A percentile compares a stretch with the other conserved stretches of the same genome.
Evolutionary conservation across 2,113 vertebrate genomes (phyloP).

Genomic region (Lagopus leucura): DNA sequence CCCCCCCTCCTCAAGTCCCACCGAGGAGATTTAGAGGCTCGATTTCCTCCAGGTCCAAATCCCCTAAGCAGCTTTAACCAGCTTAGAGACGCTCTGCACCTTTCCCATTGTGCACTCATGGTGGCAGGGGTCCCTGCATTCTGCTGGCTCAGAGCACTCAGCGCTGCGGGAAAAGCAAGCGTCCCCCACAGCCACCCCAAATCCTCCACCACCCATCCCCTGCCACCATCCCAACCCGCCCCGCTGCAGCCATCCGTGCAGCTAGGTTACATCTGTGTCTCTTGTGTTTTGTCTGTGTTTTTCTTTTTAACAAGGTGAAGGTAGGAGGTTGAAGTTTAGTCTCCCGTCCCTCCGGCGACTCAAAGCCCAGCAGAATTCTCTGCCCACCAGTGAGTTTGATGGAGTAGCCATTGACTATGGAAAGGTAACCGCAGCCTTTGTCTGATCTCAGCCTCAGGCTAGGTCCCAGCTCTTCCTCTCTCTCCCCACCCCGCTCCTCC

Average conservation of each 20-base stretch:
- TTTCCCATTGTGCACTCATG: rapidly evolving
- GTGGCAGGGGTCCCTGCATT: background rate
- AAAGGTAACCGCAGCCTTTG: constrained; percentile 82
- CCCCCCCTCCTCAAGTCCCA: background rate
- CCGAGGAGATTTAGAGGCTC: constrained; percentile 44
- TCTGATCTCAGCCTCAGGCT: constrained; percentile 57
- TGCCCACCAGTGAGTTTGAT: constrained; percentile 89
- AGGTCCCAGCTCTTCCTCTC: constrained; percentile 57
- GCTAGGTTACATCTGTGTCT: constrained; percentile 71
- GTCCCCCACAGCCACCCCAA: background rate
- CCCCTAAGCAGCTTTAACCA: constrained; percentile 60
- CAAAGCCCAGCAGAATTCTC: constrained; percentile 75
- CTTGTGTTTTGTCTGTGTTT: constrained; percentile 68
- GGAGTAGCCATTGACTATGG: constrained; percentile 89
- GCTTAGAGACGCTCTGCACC: constrained; percentile 43
- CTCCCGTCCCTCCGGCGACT: constrained; percentile 84
- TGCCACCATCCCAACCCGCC: rapidly evolving
- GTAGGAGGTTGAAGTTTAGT: constrained; percentile 84
- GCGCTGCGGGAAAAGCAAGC: rapidly evolving
- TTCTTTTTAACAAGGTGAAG: constrained; percentile 82
- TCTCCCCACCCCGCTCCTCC: constrained; percentile 44
- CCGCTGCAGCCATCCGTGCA: background rate
- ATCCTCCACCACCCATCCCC: background rate
- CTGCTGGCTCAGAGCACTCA: background rate
- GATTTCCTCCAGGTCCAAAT: constrained; percentile 26